Evolutionary conservation across 2,888 invertebrate species (phyloP), one percentile per base, ranked within the genome.

Genomic region (Zaprionus lineosus): DNA sequence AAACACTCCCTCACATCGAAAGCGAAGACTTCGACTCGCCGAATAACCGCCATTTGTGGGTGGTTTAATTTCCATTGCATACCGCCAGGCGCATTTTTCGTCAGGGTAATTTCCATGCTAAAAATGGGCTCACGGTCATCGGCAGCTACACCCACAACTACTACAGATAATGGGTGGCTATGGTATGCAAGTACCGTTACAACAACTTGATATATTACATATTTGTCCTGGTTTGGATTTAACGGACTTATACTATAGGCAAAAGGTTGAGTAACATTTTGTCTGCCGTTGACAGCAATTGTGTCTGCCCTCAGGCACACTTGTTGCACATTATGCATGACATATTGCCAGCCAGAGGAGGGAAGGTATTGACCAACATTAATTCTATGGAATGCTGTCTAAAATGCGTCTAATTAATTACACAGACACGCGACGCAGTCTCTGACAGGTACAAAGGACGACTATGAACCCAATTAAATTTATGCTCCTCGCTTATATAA

Each of bases 31-130:
- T n/a, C n/a, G n/a, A n/a, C n/a, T n/a, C n/a, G n/a, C n/a, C n/a
- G n/a, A n/a, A n/a, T n/a, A n/a, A n/a, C n/a, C n/a, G n/a, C n/a
- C n/a, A n/a, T n/a, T n/a, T n/a, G n/a, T n/a, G n/a, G n/a, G n/a
- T n/a, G n/a, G 44, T 33, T 21, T 44, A 60, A 58, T 46, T 73
- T 77, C 7, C 60, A 58, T 48, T 76, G 84, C 84, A 84, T 81
- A 72, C 29, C 34, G 34, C 48, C 40, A 68, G 82, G 82, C 84
- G 78, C 53, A 62, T 55, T 36, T 28, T 7, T 48, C 8, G 28
- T 41, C 41, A 43, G 41, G 31, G 33, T 31, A 12, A 47, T 40
- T 60, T 71, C 73, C 81, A 71, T 55, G 64, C 43, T 28, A 12
- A 18, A 50, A 72, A 60, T 19, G 34, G 24, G 65, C 33, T 58